Conservation (phyloP, 2,113 vertebrate species). For the Oncorhynchus tshawytscha region DNA sequence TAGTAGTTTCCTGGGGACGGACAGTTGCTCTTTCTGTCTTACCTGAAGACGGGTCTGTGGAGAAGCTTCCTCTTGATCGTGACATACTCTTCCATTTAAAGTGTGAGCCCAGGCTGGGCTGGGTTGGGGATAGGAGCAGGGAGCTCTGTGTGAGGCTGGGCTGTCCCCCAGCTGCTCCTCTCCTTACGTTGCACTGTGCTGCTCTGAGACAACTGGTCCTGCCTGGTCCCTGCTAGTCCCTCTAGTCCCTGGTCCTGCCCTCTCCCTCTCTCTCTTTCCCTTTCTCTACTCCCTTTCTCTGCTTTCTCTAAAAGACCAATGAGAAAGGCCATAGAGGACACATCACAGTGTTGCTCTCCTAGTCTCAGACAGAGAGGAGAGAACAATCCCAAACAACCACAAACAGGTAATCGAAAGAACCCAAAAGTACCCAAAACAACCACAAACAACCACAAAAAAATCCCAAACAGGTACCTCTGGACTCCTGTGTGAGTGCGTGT, state of each 20-base stretch:
- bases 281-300: neutral
- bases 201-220: constrained; percentile 8
- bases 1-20: too few species aligned
- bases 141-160: constrained; percentile 33
- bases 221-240: constrained; percentile 30
- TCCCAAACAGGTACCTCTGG: neutral
- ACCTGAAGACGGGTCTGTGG: constrained; percentile 89
- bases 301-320: neutral
- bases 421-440: too few species aligned
- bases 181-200: neutral
- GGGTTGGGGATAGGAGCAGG: constrained; percentile 53
- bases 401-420: neutral
- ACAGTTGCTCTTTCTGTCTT: constrained; percentile 58
- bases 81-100: constrained; percentile 90
- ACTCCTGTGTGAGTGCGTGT: too few species aligned
- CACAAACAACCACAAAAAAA: neutral
- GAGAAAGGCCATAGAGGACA: neutral
- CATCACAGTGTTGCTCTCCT: neutral
- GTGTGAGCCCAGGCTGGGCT: constrained; percentile 54
- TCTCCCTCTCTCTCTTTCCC: neutral
- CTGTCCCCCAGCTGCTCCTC: constrained; percentile 1
- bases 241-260: neutral
- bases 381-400: neutral
- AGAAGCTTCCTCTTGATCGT: constrained; percentile 89
- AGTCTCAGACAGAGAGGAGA: neutral